Evolutionary conservation across 2,888 invertebrate genomes (phyloP), one percentile per base, ranked within the genome.

Genomic region (Torymus texanus): DNA sequence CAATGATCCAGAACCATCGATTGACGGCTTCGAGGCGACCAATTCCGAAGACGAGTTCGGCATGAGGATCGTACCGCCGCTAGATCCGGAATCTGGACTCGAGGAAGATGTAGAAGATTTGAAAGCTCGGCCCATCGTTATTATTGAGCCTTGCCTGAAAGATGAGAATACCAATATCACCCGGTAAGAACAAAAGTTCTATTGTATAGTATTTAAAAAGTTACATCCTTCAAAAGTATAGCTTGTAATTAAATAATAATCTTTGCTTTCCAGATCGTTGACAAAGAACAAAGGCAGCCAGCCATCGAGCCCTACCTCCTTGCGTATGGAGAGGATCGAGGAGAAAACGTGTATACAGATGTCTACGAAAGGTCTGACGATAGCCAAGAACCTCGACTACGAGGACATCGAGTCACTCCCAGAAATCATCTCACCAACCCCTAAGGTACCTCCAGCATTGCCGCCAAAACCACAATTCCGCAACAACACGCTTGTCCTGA

Each of bases 381-480:
- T 90, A 77, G 90, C 90, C 1, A 89, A 88, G 75, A 90, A 89
- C 81, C 83, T 89, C 11, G 90, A 90, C 58, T 90, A 90, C 83
- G 90, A 90, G 75, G 90, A 90, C 21, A 90, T 90, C 61, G 90
- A 90, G 65, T 89, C 90, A 0, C 81, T 90, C 50, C 88, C 90
- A 1, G 90, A 89, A 16, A 84, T 86, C 11, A 75, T 84, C 13
- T 86, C 78, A 93, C 94, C 90, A 93, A 93, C 81, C 91, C 93
- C 85, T 91, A 94, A 86, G 71, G 81, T 81, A 18, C 92, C 92
- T 83, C 95, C 95, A 79, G 95, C 95, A 75, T 59, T 82, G n/a
- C 82, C 82, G 94, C 95, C 83, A 90, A 96, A 88, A 95, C 96
- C 81, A 95, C 96, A 65, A 95, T 96, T 91, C 95, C 95, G 85